Evolutionary conservation across 2,888 invertebrate genomes (phyloP).

Genomic region (Sinotaia quadrata): DNA sequence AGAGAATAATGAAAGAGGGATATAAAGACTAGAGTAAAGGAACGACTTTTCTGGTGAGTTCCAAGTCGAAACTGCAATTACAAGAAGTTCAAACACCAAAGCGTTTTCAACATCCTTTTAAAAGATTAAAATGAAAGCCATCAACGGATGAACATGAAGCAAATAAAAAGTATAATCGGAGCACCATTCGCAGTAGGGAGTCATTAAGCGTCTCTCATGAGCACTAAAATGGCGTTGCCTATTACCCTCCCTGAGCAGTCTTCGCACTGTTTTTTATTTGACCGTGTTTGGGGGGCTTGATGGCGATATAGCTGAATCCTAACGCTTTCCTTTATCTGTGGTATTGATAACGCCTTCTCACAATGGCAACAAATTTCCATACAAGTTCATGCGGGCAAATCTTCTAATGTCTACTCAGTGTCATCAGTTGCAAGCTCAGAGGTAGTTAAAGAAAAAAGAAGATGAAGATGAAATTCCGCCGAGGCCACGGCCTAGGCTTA

Average conservation of each 20-base stretch:
- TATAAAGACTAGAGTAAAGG: too few species aligned
- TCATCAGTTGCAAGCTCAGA: not conserved
- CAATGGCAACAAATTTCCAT: slow-evolving; percentile 27
- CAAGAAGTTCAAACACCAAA: too few species aligned
- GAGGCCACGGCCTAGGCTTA: slow-evolving; percentile 20
- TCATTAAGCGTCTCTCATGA: not conserved
- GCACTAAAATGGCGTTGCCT: not conserved
- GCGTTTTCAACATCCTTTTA: too few species aligned
- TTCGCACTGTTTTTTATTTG: not conserved
- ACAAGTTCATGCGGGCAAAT: slow-evolving; percentile 31
- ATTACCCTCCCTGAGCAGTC: not conserved
- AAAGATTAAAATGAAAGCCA: not conserved
- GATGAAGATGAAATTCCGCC: not conserved
- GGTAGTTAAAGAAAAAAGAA: slow-evolving; percentile 18
- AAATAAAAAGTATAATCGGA: slow-evolving; percentile 1
- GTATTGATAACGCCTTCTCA: not conserved
- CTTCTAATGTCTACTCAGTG: slow-evolving; percentile 29
- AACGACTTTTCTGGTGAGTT: too few species aligned
- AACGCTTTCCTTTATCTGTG: slow-evolving; percentile 25
- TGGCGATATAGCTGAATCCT: slow-evolving; percentile 22
- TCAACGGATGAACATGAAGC: not conserved
- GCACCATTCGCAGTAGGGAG: not conserved
- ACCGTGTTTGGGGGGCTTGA: slow-evolving; percentile 6
- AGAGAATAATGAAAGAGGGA: too few species aligned
- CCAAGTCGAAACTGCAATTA: too few species aligned